These are phyloP conservation scores for Fabriciana adippe DNA, from an alignment of 2,888 invertebrate genomes.

Conservation along the genomic window DNA sequence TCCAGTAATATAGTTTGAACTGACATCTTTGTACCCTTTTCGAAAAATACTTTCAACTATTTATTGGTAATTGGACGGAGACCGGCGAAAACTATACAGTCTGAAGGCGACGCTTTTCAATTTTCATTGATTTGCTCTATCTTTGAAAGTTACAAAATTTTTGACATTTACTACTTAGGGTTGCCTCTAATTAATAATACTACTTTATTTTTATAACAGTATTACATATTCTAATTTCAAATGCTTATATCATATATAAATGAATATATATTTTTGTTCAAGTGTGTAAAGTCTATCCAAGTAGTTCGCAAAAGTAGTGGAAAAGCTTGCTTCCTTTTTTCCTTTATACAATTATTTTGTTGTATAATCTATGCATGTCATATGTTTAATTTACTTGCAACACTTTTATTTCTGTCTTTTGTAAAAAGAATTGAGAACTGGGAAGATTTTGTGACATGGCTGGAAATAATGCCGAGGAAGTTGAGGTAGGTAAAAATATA, in stretches of 20 bases:
- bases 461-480: slow-evolving; percentile 83
- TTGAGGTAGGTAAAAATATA: slow-evolving; percentile 75
- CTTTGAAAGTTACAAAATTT: slow-evolving; percentile 15
- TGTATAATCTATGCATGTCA: slow-evolving; percentile 13
- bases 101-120: slow-evolving; percentile 19
- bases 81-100: slow-evolving; percentile 49
- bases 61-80: slow-evolving; percentile 50
- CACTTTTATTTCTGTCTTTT: slow-evolving; percentile 62
- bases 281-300: too few species aligned
- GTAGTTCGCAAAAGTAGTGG: not conserved
- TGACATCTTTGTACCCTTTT: slow-evolving; percentile 81
- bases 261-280: too few species aligned
- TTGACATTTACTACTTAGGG: slow-evolving; percentile 12
- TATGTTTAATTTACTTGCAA: slow-evolving; percentile 51
- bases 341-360: not conserved
- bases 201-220: too few species aligned
- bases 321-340: not conserved
- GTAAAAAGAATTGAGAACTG: slow-evolving; percentile 64
- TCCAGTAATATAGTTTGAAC: slow-evolving; percentile 90
- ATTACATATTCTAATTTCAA: too few species aligned
- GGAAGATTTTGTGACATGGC: slow-evolving; percentile 82
- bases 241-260: not conserved
- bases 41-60: slow-evolving; percentile 43
- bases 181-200: slow-evolving; percentile 11
- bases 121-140: slow-evolving; percentile 28